Base-by-base conservation (phyloP, 2,888 invertebrate species). In the Coremacera marginata region DNA sequence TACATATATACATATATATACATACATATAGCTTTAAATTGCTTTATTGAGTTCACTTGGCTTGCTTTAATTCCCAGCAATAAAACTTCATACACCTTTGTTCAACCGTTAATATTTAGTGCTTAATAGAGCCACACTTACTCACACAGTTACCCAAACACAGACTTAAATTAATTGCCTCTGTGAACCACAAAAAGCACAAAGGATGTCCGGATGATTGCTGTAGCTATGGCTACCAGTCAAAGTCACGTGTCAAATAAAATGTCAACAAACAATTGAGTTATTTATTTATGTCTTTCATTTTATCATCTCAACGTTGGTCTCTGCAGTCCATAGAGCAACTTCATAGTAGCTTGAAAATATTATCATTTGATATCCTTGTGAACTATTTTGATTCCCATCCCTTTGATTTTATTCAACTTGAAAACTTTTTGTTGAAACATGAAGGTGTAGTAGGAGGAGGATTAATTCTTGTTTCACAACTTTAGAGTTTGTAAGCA, bases 231-330 rank as follows among this genome's bases (percentile, higher is more conserved):
- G 78, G 78, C 77, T 78, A 77, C 72, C 80, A 49, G 79, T 78
- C 79, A 70, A 68, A 87, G 87, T 87, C 87, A 87, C 87, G 87
- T 87, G 87, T 88, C 87, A 87, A 87, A 88, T 87, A 86, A 87
- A 87, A 87, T 88, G 88, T 87, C 87, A 87, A 87, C 87, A 88
- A 88, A 86, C 87, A 86, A 87, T 87, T 87, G 88, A 87, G 87
- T 87, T 88, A 87, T 87, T 88, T 87, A 87, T 87, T 84, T 84
- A 37, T 60, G 25, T 25, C 25, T 25, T 25, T 52, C 31, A 16
- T 49, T 70, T 52, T 52, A 27, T 22, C 67, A 19, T n/a, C 49
- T 22, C 19, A 16, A 49, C 22, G 37, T 14, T 60, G 60, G 60
- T 60, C 60, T 60, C 27, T 25, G 5, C 14, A 60, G 14, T 55